Evolutionary conservation across 2,113 vertebrate species (phyloP).

Genomic region (Amazona guildingii): DNA sequence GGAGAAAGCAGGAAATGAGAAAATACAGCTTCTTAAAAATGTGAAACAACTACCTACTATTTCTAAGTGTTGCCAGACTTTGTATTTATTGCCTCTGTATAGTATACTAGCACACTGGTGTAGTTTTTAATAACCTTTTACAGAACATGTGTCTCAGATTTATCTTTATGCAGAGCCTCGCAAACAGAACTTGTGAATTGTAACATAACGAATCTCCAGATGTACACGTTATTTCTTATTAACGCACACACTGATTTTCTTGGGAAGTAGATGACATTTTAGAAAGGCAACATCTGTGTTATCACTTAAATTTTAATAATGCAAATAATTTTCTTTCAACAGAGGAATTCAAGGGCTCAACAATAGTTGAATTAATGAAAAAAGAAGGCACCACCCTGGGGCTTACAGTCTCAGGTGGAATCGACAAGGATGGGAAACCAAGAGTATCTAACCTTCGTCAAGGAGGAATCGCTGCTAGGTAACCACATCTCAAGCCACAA

Average conservation of each 20-base stretch:
- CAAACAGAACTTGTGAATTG: neutral
- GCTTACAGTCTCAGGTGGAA: slow-evolving; percentile 93
- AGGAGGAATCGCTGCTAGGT: slow-evolving; percentile 97
- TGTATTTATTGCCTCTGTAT: neutral
- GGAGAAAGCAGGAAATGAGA: neutral
- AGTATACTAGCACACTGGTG: neutral
- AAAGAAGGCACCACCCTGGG: slow-evolving; percentile 98
- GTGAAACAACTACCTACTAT: neutral
- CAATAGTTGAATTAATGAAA: slow-evolving; percentile 96
- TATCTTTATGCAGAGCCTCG: neutral
- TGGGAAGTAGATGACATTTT: neutral
- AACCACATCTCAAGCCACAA: slow-evolving; percentile 31
- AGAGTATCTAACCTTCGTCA: slow-evolving; percentile 96
- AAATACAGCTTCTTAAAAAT: neutral
- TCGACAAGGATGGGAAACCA: slow-evolving; percentile 96
- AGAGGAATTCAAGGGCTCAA: slow-evolving; percentile 97
- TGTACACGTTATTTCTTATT: neutral
- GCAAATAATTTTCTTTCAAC: slow-evolving; percentile 69
- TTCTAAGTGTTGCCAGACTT: neutral
- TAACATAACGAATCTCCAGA: slow-evolving; percentile 13
- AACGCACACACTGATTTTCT: neutral
- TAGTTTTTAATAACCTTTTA: slow-evolving; percentile 22
- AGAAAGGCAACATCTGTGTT: neutral
- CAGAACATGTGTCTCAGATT: neutral
- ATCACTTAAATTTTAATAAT: slow-evolving; percentile 40